These are phyloP conservation scores for Elanus axillaris DNA, from an alignment of 2,113 vertebrate species.

Conservation along the genomic window DNA sequence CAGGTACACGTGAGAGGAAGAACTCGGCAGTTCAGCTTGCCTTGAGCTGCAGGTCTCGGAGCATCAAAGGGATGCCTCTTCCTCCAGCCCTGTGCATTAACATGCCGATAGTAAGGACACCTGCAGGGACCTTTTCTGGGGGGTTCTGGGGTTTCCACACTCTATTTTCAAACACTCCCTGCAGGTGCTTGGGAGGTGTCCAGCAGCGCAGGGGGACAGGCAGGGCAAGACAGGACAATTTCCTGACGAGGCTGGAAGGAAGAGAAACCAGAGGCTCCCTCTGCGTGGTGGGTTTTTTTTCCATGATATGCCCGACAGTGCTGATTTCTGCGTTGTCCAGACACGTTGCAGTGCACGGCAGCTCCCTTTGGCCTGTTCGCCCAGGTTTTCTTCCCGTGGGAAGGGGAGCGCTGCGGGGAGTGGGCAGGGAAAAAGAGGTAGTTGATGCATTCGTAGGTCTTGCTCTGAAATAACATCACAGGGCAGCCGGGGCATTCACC, in stretches of 20 bases:
- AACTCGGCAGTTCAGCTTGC: not conserved
- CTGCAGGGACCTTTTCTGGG: not conserved
- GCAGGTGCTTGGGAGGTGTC: not conserved
- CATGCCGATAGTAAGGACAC: not conserved
- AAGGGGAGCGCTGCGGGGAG: not conserved
- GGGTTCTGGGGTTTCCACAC: not conserved
- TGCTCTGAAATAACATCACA: not conserved
- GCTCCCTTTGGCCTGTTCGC: not conserved
- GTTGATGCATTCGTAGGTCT: not conserved
- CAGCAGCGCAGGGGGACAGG: not conserved
- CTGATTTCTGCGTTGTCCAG: not conserved
- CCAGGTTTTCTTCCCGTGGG: not conserved
- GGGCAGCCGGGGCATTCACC: accelerated
- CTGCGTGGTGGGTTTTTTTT: not conserved
- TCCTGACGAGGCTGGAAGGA: not conserved
- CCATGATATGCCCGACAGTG: not conserved
- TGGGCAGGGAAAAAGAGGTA: not conserved
- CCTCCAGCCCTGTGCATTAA: not conserved
- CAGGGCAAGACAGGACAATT: not conserved
- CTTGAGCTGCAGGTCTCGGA: not conserved
- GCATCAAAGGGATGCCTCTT: not conserved
- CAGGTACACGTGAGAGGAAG: not conserved
- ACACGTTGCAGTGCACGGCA: not conserved
- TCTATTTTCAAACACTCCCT: not conserved
- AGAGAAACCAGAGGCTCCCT: not conserved